Base-by-base conservation (phyloP, 2,113 vertebrate genomes). In the Grammomys dolichurus region DNA sequence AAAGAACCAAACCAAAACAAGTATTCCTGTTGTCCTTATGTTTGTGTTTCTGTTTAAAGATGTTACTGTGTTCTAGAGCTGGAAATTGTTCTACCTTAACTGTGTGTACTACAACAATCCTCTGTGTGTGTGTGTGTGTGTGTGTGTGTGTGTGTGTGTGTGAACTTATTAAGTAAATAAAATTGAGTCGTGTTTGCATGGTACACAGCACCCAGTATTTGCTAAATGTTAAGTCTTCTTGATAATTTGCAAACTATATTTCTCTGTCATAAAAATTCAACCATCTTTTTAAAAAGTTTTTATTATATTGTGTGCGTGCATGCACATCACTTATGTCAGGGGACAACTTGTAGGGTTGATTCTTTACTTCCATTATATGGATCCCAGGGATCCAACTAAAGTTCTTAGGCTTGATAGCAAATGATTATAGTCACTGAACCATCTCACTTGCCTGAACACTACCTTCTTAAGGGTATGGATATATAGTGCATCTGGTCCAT, bases 151-250 rank as follows among this genome's bases (percentile, higher is more conserved):
- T 77, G 43, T 48, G 24, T 48, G 46, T 46, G 26, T 48, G 69
- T 28, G 33, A 26, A 76, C 86, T 80, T 93, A 65, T 76, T 94
- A 89, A 95, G 56, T 91, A 40, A 84, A 33, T 82, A 87, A 89
- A 92, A 33, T 95, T 70, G 90, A 78, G 11, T 84, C 86, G 43
- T 88, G 46, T 82, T 93, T 60, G 54, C 82, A 60, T 88, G 69
- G 46, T 78, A 11, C 77, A 93, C 89, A 24, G 56, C 56, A 95
- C 56, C 16, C n/a, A 85, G 1, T 95, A n/a, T 86, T 93, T 93
- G 31, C 43, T 89, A 93, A 76, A 24, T 89, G 6, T 89, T 95
- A 86, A 63, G 1, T 46, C 31, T 82, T 91, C 77, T 63, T 81
- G n/a, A 40, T 73, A 43, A 5, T 73, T 73, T 73, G 19, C 72